Evolutionary conservation across 2,797 vertebrate species (phyloP).

Genomic region (Brachyrhaphis roseni): DNA sequence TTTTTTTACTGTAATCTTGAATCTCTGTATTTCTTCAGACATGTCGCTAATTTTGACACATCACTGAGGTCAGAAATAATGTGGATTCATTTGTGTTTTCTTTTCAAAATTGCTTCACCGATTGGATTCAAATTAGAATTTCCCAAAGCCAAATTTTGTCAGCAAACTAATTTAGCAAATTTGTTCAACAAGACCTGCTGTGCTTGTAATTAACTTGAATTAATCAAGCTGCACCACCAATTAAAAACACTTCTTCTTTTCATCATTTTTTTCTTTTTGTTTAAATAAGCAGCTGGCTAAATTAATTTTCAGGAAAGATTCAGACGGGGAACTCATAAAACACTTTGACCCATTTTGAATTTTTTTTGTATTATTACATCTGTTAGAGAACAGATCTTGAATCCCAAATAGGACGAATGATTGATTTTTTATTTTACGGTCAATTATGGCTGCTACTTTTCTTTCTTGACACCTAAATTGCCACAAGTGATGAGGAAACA

Average conservation of each 20-base stretch:
- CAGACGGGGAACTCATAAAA: neutral
- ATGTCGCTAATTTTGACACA: neutral
- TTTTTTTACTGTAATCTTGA: neutral
- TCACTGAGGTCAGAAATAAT: neutral
- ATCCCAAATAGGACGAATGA: neutral
- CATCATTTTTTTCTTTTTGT: neutral
- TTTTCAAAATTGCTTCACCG: neutral
- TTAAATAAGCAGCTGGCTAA: conserved; percentile 4
- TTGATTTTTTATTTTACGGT: conserved; percentile 5
- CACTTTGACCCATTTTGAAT: neutral
- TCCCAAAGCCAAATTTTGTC: neutral
- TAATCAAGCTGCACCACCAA: conserved; percentile 13
- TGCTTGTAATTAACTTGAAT: conserved; percentile 29
- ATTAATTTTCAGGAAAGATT: neutral
- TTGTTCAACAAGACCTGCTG: conserved; percentile 5
- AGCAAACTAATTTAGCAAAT: conserved; percentile 16
- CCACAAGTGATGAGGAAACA: neutral
- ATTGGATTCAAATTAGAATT: conserved; percentile 6
- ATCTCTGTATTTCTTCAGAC: neutral
- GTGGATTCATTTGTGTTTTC: neutral
- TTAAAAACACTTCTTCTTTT: neutral
- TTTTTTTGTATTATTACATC: neutral
- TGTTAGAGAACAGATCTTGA: neutral
- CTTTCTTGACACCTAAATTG: neutral
- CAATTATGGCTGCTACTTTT: neutral